Evolutionary conservation across 2,113 vertebrate genomes (phyloP).

Genomic region (Zosterops japonicus): DNA sequence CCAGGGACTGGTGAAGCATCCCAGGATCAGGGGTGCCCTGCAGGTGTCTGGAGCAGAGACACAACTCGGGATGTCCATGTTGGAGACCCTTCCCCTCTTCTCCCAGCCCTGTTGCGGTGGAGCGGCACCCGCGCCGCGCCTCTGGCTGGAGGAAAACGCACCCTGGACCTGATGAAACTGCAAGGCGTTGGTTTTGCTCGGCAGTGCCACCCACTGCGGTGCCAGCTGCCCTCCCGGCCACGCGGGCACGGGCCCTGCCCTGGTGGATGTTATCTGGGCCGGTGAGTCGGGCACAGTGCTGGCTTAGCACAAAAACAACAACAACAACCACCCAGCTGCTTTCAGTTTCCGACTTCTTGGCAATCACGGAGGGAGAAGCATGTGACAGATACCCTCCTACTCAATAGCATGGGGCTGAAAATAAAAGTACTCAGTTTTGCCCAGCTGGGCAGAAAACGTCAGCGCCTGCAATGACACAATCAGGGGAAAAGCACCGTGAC

Average conservation of each 20-base stretch:
- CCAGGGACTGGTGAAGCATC: not conserved
- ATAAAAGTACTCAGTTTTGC: not conserved
- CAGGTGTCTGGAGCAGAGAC: not conserved
- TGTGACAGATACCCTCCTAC: not conserved
- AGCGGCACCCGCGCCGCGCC: not conserved
- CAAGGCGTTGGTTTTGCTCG: not conserved
- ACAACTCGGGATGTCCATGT: fast-evolving
- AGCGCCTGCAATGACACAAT: not conserved
- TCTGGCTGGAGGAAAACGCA: not conserved
- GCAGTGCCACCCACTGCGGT: not conserved
- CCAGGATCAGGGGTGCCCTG: not conserved
- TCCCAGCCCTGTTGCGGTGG: not conserved
- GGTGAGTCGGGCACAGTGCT: not conserved
- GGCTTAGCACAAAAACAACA: not conserved
- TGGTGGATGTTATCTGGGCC: not conserved
- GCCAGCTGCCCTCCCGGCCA: not conserved
- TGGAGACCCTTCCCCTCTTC: not conserved
- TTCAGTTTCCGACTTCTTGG: not conserved
- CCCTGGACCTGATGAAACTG: not conserved
- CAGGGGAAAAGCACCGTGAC: fast-evolving
- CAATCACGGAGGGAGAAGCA: not conserved
- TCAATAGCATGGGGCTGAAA: not conserved
- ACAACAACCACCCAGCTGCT: not conserved
- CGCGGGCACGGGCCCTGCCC: constrained; percentile 13
- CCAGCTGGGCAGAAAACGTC: not conserved